Evolutionary conservation across 2,113 vertebrate genomes (phyloP).

Genomic region (Lepus americanus): DNA sequence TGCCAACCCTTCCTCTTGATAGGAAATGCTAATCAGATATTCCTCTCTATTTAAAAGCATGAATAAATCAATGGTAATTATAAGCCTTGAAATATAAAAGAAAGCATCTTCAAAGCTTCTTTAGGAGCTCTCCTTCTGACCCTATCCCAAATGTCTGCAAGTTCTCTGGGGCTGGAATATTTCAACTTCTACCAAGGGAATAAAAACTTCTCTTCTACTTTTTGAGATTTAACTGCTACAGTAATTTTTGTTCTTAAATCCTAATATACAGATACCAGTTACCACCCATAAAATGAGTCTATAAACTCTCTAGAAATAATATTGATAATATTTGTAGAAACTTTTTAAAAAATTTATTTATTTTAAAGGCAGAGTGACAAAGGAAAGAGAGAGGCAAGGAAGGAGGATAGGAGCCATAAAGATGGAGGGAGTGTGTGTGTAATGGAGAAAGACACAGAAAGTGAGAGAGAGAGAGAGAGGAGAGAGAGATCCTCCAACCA

Average conservation of each 20-base stretch:
- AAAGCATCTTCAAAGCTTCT: neutral
- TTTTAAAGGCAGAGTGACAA: too few relatives aligned
- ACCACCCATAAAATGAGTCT: neutral
- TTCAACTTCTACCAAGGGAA: neutral
- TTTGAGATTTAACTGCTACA: neutral
- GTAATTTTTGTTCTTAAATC: neutral
- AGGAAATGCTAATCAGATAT: neutral
- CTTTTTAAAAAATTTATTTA: too few relatives aligned
- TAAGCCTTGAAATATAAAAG: neutral
- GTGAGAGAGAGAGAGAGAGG: too few relatives aligned
- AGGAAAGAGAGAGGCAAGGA: too few relatives aligned
- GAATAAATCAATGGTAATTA: neutral
- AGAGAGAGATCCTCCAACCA: too few relatives aligned
- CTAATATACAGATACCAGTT: neutral
- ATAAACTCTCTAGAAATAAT: conserved; percentile 7
- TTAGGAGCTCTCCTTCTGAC: neutral
- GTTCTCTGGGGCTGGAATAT: neutral
- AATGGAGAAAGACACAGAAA: too few relatives aligned
- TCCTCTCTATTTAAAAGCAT: neutral
- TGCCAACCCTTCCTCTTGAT: neutral
- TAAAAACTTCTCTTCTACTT: neutral
- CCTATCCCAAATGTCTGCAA: neutral
- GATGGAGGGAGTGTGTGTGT: too few relatives aligned
- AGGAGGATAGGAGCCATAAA: too few relatives aligned
- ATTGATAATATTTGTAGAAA: neutral